phyloP scores from a whole-genome alignment of 2,113 vertebrate species.

The Emydura subglobosa region DNA sequence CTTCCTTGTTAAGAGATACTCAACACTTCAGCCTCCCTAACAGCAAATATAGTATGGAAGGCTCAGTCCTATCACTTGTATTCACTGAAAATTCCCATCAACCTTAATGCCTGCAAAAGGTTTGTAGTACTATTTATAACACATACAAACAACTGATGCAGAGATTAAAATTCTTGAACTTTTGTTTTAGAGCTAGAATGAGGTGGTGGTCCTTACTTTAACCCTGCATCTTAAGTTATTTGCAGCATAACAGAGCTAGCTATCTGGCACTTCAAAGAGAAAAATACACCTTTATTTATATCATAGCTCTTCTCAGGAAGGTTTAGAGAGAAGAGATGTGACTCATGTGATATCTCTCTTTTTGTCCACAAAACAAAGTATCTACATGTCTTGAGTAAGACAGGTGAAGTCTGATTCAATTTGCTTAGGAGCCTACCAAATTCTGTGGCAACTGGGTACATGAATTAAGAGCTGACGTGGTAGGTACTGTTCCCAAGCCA shows the following conservation, averaged over 20 bases:
- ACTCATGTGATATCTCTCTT: not conserved
- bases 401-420: slow-evolving; percentile 31
- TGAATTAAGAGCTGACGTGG: slow-evolving; percentile 33
- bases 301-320: not conserved
- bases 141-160: not conserved
- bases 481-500: slow-evolving; percentile 36
- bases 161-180: slow-evolving; percentile 3
- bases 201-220: slow-evolving; percentile 5
- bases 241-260: not conserved
- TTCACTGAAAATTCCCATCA: not conserved
- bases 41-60: not conserved
- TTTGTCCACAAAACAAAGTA: slow-evolving; percentile 6
- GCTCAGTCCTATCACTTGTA: not conserved
- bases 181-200: slow-evolving; percentile 7
- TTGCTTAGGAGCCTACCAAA: slow-evolving; percentile 16
- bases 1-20: slow-evolving; percentile 4
- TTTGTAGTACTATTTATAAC: not conserved
- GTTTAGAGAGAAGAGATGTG: slow-evolving; percentile 13
- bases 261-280: not conserved
- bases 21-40: not conserved
- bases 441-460: slow-evolving; percentile 22
- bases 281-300: no score
- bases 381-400: slow-evolving; percentile 36
- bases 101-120: not conserved
- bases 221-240: slow-evolving; percentile 19